Conservation (phyloP, 35 echinoderm and acorn worm species). For the Apostichopus parvimensis region DNA sequence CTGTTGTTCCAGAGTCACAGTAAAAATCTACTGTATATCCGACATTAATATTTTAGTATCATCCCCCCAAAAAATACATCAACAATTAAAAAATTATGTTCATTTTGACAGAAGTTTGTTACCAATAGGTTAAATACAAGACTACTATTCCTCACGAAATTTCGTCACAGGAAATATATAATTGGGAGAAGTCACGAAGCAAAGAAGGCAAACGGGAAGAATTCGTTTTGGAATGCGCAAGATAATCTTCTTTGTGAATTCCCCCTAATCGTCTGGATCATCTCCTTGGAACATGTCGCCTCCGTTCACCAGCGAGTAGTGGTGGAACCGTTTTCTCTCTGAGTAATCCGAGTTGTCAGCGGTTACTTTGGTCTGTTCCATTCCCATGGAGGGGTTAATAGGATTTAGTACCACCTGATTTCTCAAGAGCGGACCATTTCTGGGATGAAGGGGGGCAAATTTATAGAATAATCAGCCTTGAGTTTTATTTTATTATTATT, state of each 20-base stretch:
- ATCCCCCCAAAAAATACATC: no score
- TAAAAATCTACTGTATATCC: no score
- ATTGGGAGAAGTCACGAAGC: background rate
- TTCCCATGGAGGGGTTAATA: conserved; percentile 56
- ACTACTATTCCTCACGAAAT: background rate
- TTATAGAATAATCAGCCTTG: conserved; percentile 22
- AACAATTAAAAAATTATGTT: background rate
- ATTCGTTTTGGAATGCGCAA: background rate
- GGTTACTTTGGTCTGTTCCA: conserved; percentile 71
- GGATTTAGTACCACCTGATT: conserved; percentile 81
- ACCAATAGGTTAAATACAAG: no score
- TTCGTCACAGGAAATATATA: background rate
- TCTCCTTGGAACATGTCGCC: conserved; percentile 46
- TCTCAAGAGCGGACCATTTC: conserved; percentile 63
- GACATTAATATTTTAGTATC: no score
- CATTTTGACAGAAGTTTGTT: no score
- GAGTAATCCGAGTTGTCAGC: conserved; percentile 81
- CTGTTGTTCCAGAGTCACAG: no score
- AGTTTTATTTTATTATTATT: background rate
- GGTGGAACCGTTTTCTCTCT: conserved; percentile 80
- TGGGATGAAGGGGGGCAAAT: conserved; percentile 58
- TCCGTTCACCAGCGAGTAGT: conserved; percentile 79
- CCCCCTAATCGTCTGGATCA: background rate
- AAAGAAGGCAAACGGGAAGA: no score
- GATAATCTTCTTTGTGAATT: background rate